Conservation (phyloP, 2,888 invertebrate genomes). For the Halictus ligatus region DNA sequence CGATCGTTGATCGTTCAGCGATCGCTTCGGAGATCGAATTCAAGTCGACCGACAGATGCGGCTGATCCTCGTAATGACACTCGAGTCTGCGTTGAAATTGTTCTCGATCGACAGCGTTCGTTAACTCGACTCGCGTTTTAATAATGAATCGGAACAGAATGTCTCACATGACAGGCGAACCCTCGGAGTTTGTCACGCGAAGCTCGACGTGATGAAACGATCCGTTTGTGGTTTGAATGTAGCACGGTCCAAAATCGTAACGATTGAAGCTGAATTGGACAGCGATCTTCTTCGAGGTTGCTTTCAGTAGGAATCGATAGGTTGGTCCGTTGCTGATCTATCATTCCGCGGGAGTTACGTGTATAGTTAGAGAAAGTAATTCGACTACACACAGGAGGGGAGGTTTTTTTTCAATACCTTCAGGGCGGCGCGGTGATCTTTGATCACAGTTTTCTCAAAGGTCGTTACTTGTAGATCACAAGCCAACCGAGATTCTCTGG, state of each 20-base stretch:
- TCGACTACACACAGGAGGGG: neutral
- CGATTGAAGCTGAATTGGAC: slow-evolving; percentile 88
- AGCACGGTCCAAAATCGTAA: slow-evolving; percentile 89
- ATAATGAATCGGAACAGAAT: neutral
- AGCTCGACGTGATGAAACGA: slow-evolving; percentile 84
- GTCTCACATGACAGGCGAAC: slow-evolving; percentile 77
- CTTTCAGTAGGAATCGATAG: slow-evolving; percentile 87
- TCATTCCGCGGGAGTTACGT: neutral
- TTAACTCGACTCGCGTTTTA: neutral
- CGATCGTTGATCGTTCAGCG: slow-evolving; percentile 83
- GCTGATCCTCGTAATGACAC: slow-evolving; percentile 84
- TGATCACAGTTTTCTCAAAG: slow-evolving; percentile 67
- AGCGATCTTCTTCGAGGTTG: slow-evolving; percentile 86
- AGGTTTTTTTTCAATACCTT: slow-evolving; percentile 64
- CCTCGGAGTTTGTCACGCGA: slow-evolving; percentile 82
- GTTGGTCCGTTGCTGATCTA: slow-evolving; percentile 89
- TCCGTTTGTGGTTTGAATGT: slow-evolving; percentile 85
- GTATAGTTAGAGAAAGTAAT: neutral
- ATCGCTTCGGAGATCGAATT: slow-evolving; percentile 82
- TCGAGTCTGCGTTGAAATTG: slow-evolving; percentile 84
- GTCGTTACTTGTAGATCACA: slow-evolving; percentile 68
- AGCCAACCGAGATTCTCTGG: slow-evolving; percentile 49
- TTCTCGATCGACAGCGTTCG: neutral
- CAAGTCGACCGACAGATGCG: slow-evolving; percentile 86
- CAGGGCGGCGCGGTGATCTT: slow-evolving; percentile 65